These are phyloP conservation scores for Struthio camelus DNA, from an alignment of 2,113 vertebrate genomes.

Conservation along the genomic window DNA sequence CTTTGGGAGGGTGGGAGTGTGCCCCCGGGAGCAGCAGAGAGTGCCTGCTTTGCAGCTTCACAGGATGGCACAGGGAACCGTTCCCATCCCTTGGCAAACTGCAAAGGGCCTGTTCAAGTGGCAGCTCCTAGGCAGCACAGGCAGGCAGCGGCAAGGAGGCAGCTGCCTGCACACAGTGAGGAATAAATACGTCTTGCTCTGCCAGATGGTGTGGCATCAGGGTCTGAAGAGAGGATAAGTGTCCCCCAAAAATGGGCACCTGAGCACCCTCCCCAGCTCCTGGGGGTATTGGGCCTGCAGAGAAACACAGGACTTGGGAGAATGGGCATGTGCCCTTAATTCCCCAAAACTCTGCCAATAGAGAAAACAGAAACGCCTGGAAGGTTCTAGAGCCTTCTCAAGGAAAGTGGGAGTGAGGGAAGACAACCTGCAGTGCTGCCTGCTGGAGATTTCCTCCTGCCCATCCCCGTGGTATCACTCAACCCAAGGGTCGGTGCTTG, in stretches of 20 bases:
- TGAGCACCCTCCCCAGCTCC: too few relatives aligned
- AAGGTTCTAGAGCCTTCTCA: too few relatives aligned
- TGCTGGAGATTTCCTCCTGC: background rate
- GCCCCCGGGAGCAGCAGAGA: background rate
- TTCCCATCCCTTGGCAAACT: background rate
- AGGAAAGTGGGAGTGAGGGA: background rate
- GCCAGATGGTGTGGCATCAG: fast-evolving
- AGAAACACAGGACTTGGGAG: too few relatives aligned
- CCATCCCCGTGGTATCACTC: background rate
- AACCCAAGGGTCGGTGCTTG: too few relatives aligned
- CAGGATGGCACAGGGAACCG: background rate
- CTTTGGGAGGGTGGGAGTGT: background rate
- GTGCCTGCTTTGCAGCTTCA: background rate
- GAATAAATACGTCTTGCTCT: background rate
- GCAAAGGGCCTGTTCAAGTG: fast-evolving
- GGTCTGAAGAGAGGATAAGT: background rate
- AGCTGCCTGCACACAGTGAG: background rate
- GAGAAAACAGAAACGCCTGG: too few relatives aligned
- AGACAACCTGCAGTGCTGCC: background rate
- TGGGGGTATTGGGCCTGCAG: too few relatives aligned
- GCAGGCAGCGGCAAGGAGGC: background rate
- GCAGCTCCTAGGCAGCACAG: background rate
- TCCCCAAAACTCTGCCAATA: too few relatives aligned
- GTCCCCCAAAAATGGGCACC: background rate
- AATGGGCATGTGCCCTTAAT: too few relatives aligned